Evolutionary conservation across 2,113 vertebrate genomes (phyloP).

Genomic region (Pollachius pollachius): DNA sequence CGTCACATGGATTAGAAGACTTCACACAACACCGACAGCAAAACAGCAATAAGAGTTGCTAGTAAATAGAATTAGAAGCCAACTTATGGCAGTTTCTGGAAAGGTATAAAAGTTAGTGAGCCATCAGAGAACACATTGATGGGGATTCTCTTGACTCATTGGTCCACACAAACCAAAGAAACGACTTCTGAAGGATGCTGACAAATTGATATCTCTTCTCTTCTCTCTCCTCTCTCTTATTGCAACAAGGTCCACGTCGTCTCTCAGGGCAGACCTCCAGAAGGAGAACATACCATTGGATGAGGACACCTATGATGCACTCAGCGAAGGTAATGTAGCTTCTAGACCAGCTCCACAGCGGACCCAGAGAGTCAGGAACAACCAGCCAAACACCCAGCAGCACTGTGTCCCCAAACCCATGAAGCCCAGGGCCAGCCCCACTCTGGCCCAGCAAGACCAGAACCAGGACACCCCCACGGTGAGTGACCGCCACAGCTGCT

Average conservation of each 20-base stretch:
- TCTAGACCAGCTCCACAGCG: conserved; percentile 57
- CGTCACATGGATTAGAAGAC: conserved; percentile 49
- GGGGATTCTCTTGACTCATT: too few relatives aligned
- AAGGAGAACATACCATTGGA: conserved; percentile 90
- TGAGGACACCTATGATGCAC: conserved; percentile 61
- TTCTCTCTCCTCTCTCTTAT: not conserved
- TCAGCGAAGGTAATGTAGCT: conserved; percentile 66
- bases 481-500: conserved; percentile 58
- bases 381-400: conserved; percentile 41
- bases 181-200: conserved; percentile 15
- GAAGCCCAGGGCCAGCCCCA: conserved; percentile 79
- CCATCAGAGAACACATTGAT: too few relatives aligned
- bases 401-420: conserved; percentile 72
- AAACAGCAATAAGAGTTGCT: conserved; percentile 42
- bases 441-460: conserved; percentile 74
- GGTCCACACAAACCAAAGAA: too few relatives aligned
- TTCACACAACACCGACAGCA: conserved; percentile 15
- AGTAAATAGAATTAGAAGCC: conserved; percentile 58
- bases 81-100: conserved; percentile 49
- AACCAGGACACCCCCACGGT: conserved; percentile 80
- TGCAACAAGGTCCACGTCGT: conserved; percentile 38
- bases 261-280: conserved; percentile 75
- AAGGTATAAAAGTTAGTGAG: conserved; percentile 41
- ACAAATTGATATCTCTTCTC: conserved; percentile 29
- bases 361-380: conserved; percentile 20